Evolutionary conservation across 2,797 vertebrate genomes (phyloP), one percentile per base, ranked within the genome.

Genomic region (Anomalospiza imberbis): DNA sequence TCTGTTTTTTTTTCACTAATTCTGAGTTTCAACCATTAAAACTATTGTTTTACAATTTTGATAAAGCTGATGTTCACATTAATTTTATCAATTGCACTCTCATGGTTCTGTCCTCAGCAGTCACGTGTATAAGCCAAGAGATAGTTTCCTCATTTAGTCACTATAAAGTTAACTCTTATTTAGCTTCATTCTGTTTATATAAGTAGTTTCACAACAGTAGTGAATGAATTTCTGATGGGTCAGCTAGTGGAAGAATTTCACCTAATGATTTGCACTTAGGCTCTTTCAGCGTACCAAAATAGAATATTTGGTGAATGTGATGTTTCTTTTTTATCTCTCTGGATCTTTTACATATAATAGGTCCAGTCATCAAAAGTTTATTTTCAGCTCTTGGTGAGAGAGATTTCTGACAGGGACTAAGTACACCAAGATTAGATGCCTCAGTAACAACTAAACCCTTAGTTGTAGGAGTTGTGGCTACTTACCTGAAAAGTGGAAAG

Each of bases 91-190:
- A 1, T 60, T 61, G 47, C 10, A 29, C 11, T 85, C 26, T 60
- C 7, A 22, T 61, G 57, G 7, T 77, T 75, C 32, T 76, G 48
- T 66, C 31, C 31, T 40, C 47, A 90, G 58, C 62, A 81, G 47
- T 32, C 4, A 1, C 0, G 0, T 48, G 28, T 75, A 15, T 45
- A 67, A 73, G 24, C 61, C 58, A 67, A 42, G 38, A 70, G 50
- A 62, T 9, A 19, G 22, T 29, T 51, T 79, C 70, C 44, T 76
- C 10, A 45, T 73, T 72, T 91, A 50, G 31, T 57, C 47, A 13
- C 9, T n/a, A 15, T 76, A 25, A 92, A 85, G 32, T 84, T 86
- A 84, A 47, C 15, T 61, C 26, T 74, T 2, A 1, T 25, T 83
- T 63, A 67, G n/a, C 26, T 67, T 94, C 17, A 18, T 31, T 60